Evolutionary conservation across 1,140 invertebrate species (phyloP), one percentile per base, ranked within the genome.

Genomic region (Zeugodacus cucurbitae): DNA sequence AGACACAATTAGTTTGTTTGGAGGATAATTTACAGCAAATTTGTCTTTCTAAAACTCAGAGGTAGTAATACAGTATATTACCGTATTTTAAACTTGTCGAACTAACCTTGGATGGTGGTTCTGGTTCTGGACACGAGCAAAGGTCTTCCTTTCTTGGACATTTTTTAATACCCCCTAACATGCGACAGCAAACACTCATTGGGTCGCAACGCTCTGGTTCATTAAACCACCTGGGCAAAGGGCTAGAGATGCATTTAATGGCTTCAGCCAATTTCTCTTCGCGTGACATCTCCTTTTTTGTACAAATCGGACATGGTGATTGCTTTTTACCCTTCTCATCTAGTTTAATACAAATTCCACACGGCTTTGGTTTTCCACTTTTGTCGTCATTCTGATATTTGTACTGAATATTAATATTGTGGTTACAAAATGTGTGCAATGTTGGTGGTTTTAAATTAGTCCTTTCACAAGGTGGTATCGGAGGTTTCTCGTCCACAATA

Each of bases 321-420:
- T 82, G 41, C 6, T 44, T 44, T 14, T 48, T 48, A 0, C 74
- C 74, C 3, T 82, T 82, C 10, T 82, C 41, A 48, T 82, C 74
- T 5, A 82, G 11, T 11, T 48, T 82, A n/a, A 82, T 29, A 54
- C 74, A 82, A 11, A 82, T 48, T 48, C 74, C 74, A 48, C 74
- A 82, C 22, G 41, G 41, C 22, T 82, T 26, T 48, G 41, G 37
- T 2, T 10, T 48, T n/a, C 34, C 70, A 22, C 20, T 26, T 44
- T 82, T 54, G 11, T 37, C n/a, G 2, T 48, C n/a, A 26, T 14
- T 41, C 20, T 78, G 34, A 48, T 82, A 82, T 82, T 82, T 82
- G 41, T 82, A 82, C 48, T 82, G 74, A 48, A 82, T 82, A 82
- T 82, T 82, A 7, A 82, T 48, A 26, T 82, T 82, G 74, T 82